A percentile compares a stretch with the other conserved stretches of the same genome.
Conservation (phyloP, 2,888 invertebrate species). For the Autographa pulchrina region DNA sequence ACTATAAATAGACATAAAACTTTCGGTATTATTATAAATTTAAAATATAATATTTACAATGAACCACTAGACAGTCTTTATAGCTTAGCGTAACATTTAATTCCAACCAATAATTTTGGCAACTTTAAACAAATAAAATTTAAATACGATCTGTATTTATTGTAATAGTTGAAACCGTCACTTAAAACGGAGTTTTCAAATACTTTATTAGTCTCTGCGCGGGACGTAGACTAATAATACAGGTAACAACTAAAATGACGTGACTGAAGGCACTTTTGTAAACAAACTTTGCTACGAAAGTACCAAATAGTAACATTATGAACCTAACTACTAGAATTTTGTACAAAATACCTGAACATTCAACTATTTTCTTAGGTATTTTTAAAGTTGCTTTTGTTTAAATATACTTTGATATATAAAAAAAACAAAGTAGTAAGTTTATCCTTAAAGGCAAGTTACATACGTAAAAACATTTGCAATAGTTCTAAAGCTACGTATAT, state of each 20-base stretch:
- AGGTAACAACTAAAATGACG: conserved; percentile 32
- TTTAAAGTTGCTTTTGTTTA: background rate
- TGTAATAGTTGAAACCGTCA: background rate
- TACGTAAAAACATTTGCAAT: too few relatives aligned
- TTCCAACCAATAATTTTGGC: conserved; percentile 3
- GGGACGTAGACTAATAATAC: conserved; percentile 15
- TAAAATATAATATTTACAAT: too few relatives aligned
- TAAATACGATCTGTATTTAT: background rate
- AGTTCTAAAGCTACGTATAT: too few relatives aligned
- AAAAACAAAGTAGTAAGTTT: too few relatives aligned
- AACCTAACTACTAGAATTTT: background rate
- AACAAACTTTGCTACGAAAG: conserved; percentile 18
- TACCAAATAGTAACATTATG: background rate
- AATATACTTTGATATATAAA: too few relatives aligned
- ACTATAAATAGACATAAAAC: too few relatives aligned
- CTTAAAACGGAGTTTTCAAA: background rate
- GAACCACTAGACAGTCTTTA: background rate
- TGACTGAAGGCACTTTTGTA: conserved; percentile 34
- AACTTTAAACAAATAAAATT: background rate
- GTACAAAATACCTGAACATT: background rate
- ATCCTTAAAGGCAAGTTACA: too few relatives aligned
- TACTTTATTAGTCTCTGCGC: background rate
- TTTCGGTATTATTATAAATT: too few relatives aligned
- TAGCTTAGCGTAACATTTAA: conserved; percentile 36
- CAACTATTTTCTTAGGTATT: background rate